Conservation (phyloP, 2,797 vertebrate species). For the Phalanger gymnotis region DNA sequence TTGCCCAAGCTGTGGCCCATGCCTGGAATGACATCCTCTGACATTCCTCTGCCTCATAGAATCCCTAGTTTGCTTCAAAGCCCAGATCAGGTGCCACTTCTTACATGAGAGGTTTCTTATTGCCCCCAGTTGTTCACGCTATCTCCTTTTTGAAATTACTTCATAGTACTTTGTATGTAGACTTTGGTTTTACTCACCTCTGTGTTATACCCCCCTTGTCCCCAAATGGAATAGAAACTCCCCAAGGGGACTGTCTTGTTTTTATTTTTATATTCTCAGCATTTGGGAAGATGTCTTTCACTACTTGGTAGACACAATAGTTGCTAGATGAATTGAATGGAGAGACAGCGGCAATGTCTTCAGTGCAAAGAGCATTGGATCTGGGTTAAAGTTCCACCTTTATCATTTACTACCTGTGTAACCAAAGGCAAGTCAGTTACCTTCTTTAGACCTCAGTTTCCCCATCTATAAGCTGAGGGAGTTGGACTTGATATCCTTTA, state of each 20-base stretch:
- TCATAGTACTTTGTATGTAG: neutral
- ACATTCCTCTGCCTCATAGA: neutral
- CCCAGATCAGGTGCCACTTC: neutral
- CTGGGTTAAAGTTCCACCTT: neutral
- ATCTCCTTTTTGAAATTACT: neutral
- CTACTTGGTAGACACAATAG: neutral
- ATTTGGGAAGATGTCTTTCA: neutral
- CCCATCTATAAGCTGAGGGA: neutral
- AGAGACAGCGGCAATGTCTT: neutral
- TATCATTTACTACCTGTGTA: neutral
- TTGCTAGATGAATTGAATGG: neutral
- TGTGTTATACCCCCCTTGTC: neutral
- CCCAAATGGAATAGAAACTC: neutral
- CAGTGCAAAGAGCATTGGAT: neutral
- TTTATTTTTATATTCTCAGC: neutral
- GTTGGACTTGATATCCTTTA: neutral
- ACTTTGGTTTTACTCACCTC: neutral
- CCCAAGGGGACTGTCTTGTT: neutral
- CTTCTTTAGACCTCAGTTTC: neutral
- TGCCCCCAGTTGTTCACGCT: neutral
- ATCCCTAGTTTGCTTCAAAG: neutral
- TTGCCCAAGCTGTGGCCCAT: neutral
- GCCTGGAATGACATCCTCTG: neutral
- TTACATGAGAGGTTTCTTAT: neutral
- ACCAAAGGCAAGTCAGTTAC: neutral